These are phyloP conservation scores for Xylota segnis DNA, from an alignment of 2,888 invertebrate species.

Conservation along the genomic window DNA sequence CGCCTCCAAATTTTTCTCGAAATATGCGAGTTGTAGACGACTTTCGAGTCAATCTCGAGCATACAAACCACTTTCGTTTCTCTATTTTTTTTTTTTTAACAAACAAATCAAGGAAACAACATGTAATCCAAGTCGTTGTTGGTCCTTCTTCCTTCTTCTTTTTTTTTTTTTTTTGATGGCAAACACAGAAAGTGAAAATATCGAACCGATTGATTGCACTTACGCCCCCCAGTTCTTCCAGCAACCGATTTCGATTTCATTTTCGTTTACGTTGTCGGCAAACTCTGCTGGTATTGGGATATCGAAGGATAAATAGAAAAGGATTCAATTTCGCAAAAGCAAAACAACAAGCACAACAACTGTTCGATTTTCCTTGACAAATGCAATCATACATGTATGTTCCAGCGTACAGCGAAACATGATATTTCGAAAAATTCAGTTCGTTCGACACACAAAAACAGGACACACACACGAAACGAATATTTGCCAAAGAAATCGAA, in stretches of 20 bases:
- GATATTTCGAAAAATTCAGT: conserved; percentile 64
- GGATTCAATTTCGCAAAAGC: conserved; percentile 72
- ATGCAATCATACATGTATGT: conserved; percentile 63
- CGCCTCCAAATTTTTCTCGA: conserved; percentile 42
- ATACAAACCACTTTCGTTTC: conserved; percentile 21
- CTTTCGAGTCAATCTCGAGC: conserved; percentile 34
- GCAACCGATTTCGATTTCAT: conserved; percentile 27
- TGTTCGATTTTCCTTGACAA: conserved; percentile 62
- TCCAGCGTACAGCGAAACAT: too few species aligned
- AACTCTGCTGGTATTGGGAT: conserved; percentile 60
- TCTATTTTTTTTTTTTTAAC: conserved; percentile 29
- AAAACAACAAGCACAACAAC: conserved; percentile 43
- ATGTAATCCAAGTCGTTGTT: conserved; percentile 61
- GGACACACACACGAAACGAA: conserved; percentile 9
- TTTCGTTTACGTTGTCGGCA: conserved; percentile 19
- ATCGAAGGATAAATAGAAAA: conserved; percentile 55
- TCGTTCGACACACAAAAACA: conserved; percentile 44
- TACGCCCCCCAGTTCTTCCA: conserved; percentile 44
- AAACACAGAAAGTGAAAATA: conserved; percentile 48
- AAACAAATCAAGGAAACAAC: conserved; percentile 45
- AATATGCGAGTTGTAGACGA: conserved; percentile 1
- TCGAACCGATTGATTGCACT: conserved; percentile 67
- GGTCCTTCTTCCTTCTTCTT: neutral
- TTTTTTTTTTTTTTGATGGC: conserved; percentile 4
- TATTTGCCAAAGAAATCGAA: conserved; percentile 69